These are phyloP conservation scores for Larimichthys polyactis DNA, from an alignment of 2,113 vertebrate species.

Conservation along the genomic window DNA sequence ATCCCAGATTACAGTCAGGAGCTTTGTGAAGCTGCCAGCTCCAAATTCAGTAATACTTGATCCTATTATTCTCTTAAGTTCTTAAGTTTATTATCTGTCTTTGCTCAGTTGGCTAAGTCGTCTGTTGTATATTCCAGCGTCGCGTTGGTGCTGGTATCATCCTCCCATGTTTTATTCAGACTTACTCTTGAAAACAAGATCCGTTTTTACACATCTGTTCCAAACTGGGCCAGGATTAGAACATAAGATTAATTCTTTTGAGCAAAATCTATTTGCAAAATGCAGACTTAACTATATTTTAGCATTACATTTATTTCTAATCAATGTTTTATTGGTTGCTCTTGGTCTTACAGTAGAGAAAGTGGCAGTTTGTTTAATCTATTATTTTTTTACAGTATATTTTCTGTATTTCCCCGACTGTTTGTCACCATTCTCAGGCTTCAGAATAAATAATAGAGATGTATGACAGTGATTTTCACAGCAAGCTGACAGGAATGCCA, in stretches of 20 bases:
- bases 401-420: slow-evolving; percentile 17
- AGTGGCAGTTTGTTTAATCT: slow-evolving; percentile 14
- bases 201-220: slow-evolving; percentile 23
- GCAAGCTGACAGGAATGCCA: slow-evolving; percentile 73
- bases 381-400: neutral
- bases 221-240: neutral
- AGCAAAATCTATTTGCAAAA: neutral
- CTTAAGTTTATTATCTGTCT: slow-evolving; percentile 55
- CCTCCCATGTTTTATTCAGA: slow-evolving; percentile 17
- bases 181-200: slow-evolving; percentile 15
- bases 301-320: neutral
- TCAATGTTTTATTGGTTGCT: neutral
- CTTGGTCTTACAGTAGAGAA: neutral
- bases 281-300: neutral
- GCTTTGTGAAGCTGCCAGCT: neutral
- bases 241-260: slow-evolving; percentile 1
- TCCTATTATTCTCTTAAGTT: slow-evolving; percentile 61
- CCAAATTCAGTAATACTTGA: slow-evolving; percentile 22
- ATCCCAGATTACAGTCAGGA: slow-evolving; percentile 31
- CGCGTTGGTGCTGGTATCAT: neutral
- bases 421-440: slow-evolving; percentile 41
- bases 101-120: slow-evolving; percentile 16
- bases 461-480: slow-evolving; percentile 73
- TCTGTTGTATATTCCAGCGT: slow-evolving; percentile 22
- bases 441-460: slow-evolving; percentile 72